Evolutionary conservation across 2,888 invertebrate species (phyloP).

Genomic region (Desoria tigrina): DNA sequence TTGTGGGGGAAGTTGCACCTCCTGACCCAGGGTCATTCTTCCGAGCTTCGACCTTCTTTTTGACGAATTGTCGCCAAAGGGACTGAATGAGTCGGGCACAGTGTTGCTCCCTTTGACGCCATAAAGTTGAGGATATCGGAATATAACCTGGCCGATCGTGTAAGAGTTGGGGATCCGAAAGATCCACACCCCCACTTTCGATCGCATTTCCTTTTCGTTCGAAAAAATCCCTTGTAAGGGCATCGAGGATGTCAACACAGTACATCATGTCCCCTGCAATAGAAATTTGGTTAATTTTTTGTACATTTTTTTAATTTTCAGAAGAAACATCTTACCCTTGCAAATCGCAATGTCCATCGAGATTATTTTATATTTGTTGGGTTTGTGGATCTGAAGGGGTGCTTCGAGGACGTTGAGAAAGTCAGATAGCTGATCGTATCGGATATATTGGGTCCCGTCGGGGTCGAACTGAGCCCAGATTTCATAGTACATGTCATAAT

Average conservation of each 20-base stretch:
- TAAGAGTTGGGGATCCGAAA: conserved; percentile 78
- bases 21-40: too few relatives aligned
- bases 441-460: conserved; percentile 95
- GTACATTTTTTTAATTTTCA: conserved; percentile 15
- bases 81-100: conserved; percentile 88
- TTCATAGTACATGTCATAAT: conserved; percentile 90
- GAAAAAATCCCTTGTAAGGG: conserved; percentile 97
- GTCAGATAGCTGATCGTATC: conserved; percentile 89
- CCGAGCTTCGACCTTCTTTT: neutral
- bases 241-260: conserved; percentile 97
- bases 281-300: too few relatives aligned
- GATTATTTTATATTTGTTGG: conserved; percentile 92
- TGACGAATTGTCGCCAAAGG: neutral
- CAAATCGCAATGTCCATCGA: conserved; percentile 99
- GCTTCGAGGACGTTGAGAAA: conserved; percentile 95
- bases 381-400: conserved; percentile 95
- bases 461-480: conserved; percentile 99
- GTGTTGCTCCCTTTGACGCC: conserved; percentile 95
- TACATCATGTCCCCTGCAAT: conserved; percentile 80
- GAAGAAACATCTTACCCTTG: conserved; percentile 70
- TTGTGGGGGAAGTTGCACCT: too few relatives aligned
- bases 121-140: conserved; percentile 86
- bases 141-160: conserved; percentile 88
- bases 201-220: conserved; percentile 86
- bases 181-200: conserved; percentile 87